Evolutionary conservation across 2,888 invertebrate species (phyloP).

Genomic region (Pristionchus fissidentatus): DNA sequence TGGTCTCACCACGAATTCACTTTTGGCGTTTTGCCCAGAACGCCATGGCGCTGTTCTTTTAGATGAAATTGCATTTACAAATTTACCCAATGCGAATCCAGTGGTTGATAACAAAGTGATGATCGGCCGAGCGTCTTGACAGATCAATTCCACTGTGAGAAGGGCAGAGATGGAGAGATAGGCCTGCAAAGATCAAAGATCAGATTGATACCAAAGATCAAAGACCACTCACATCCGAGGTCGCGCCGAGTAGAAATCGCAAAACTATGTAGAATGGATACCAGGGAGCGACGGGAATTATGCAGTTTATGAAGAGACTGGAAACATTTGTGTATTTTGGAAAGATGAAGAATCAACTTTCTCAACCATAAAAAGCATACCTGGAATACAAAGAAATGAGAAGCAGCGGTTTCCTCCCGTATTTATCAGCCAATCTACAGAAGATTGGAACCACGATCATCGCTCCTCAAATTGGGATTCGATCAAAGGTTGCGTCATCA

Average conservation of each 20-base stretch:
- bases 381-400: conserved; percentile 32
- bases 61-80: no score
- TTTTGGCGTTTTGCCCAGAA: no score
- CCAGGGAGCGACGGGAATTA: not conserved
- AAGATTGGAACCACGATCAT: conserved; percentile 30
- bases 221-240: conserved; percentile 3
- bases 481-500: not conserved
- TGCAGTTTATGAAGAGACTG: conserved; percentile 27
- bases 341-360: not conserved
- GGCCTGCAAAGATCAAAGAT: conserved; percentile 1
- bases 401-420: conserved; percentile 33
- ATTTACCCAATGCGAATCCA: conserved; percentile 15
- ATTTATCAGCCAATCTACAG: conserved; percentile 38
- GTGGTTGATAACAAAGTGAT: not conserved
- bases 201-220: not conserved
- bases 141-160: conserved; percentile 41
- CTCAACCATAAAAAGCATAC: not conserved
- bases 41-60: no score
- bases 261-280: conserved; percentile 6
- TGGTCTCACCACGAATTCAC: no score
- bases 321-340: not conserved
- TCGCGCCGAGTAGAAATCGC: conserved; percentile 34
- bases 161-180: conserved; percentile 38
- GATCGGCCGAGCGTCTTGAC: not conserved
- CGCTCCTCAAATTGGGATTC: not conserved